These are phyloP conservation scores for Cephus nigrinus DNA, from an alignment of 2,888 invertebrate genomes.

Conservation along the genomic window DNA sequence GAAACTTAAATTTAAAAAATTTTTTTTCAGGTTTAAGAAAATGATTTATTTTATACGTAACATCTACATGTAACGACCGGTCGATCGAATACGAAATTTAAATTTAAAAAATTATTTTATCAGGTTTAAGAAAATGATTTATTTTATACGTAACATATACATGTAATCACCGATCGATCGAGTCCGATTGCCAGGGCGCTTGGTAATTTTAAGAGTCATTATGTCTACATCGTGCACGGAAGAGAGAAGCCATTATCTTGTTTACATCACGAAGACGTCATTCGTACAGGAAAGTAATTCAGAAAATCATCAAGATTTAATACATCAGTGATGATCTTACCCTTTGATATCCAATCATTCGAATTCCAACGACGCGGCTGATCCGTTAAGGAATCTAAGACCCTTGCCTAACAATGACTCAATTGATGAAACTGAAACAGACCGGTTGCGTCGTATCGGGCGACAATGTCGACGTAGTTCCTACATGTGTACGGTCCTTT, in stretches of 20 bases:
- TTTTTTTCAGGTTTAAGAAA: neutral
- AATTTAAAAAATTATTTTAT: too few species aligned
- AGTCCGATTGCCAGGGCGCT: slow-evolving; percentile 31
- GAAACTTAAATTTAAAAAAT: slow-evolving; percentile 6
- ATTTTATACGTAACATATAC: neutral
- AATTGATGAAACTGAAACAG: neutral
- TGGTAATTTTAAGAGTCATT: slow-evolving; percentile 57
- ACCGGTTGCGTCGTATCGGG: neutral
- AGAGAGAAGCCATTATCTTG: slow-evolving; percentile 57
- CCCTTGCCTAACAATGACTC: neutral
- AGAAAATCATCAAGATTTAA: slow-evolving; percentile 64
- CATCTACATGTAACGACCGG: neutral
- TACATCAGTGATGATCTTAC: slow-evolving; percentile 36
- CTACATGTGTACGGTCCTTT: neutral
- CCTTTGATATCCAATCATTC: neutral
- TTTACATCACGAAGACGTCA: slow-evolving; percentile 60
- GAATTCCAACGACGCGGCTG: slow-evolving; percentile 18
- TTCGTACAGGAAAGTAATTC: slow-evolving; percentile 52
- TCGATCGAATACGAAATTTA: slow-evolving; percentile 18
- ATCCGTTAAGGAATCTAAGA: slow-evolving; percentile 3
- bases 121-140: neutral
- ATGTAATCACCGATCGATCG: neutral
- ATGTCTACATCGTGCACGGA: slow-evolving; percentile 53
- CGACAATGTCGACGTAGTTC: neutral
- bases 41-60: neutral